Base-by-base conservation (phyloP, 2,113 vertebrate genomes). In the Campylomormyrus numenius region DNA sequence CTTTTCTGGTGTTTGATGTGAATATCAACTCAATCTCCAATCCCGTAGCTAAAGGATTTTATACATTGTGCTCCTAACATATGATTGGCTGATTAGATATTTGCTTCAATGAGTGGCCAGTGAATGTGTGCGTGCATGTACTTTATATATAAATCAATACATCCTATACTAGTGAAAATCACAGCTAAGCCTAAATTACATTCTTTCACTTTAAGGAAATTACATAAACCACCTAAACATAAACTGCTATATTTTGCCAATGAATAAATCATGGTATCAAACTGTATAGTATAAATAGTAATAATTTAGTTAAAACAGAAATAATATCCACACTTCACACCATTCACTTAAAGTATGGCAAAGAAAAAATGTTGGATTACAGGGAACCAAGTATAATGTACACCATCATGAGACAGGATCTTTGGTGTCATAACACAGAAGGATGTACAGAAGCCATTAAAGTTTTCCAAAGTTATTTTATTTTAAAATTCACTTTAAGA, bases 401-500 rank as follows among this genome's bases (percentile, higher is more conserved):
- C n/a, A 10, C 7, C 62, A 27, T 66, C 58, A 27, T 27, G 31
- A 77, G 70, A 77, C 6, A 31, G 11, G 6, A 17, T 74, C 3
- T 15, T 15, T 24, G 13, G 4, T 0, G 70, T n/a, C 62, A 24
- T 7, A 70, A 17, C 35, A 42, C 45, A 85, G 45, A 70, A 70
- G 27, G 27, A 85, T n/a, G 42, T 11, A 48, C 42, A 85, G 45
- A 84, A 48, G 50, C 88, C 31, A 52, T 77, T 27, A 35, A 80
- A 52, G 17, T 93, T 93, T 91, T 89, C 90, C 90, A 93, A 90
- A 91, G 88, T 92, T 89, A 91, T 93, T 96, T 96, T 95, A 95
- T 95, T 95, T 94, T 89, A 92, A 95, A 95, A 95, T 94, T 92
- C 91, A 89, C 91, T 93, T 92, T 92, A 94, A 94, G 94, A 95